Evolutionary conservation across 2,888 invertebrate genomes (phyloP).

Genomic region (Autographa pulchrina): DNA sequence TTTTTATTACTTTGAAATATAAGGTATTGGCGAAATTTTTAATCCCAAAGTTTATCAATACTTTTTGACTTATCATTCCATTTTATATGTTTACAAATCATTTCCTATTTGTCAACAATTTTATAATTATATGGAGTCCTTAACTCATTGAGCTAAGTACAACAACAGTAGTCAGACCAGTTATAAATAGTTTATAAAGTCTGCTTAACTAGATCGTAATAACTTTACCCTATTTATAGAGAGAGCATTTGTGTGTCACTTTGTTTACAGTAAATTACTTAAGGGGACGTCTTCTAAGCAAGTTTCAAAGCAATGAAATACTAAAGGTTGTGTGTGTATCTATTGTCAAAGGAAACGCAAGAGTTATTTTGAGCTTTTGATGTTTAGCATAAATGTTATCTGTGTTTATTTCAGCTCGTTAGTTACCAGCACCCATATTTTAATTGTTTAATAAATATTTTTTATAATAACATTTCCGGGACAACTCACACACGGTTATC

Average conservation of each 20-base stretch:
- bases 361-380: not conserved
- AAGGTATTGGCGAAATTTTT: too few species aligned
- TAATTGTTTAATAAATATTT: too few species aligned
- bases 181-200: not conserved
- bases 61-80: too few species aligned
- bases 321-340: not conserved
- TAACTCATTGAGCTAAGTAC: not conserved
- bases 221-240: not conserved
- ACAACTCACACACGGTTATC: too few species aligned
- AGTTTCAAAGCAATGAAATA: not conserved
- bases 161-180: not conserved
- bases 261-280: constrained; percentile 6
- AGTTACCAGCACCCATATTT: not conserved
- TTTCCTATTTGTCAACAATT: too few species aligned
- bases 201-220: not conserved
- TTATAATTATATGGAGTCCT: not conserved
- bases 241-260: not conserved
- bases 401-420: not conserved
- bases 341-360: not conserved
- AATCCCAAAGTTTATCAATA: too few species aligned
- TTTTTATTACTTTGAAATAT: too few species aligned
- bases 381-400: not conserved
- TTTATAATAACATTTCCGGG: too few species aligned
- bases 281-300: not conserved
- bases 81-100: too few species aligned